phyloP scores from a whole-genome alignment of 2,113 vertebrate species.

The Gymnocephalus cernua region DNA sequence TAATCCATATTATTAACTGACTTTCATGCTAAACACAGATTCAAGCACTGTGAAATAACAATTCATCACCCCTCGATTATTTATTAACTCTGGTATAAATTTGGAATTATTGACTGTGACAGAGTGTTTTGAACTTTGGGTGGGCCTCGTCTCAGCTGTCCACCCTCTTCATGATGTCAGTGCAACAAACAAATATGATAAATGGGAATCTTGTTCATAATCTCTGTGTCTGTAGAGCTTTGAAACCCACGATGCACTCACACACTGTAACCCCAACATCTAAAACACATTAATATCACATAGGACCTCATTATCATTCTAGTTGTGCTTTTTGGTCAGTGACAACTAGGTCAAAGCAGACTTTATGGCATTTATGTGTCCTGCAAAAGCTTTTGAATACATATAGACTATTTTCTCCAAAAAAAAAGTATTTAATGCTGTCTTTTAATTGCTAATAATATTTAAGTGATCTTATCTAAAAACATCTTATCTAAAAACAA shows the following conservation, averaged over 20 bases:
- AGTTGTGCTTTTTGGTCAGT: background rate
- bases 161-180: conserved; percentile 6
- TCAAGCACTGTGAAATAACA: conserved; percentile 1
- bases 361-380: conserved; percentile 1
- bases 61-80: background rate
- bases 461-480: too few relatives aligned
- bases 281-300: background rate
- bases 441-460: background rate
- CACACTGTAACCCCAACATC: background rate
- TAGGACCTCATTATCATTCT: background rate
- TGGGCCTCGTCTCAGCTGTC: conserved; percentile 21
- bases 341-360: background rate
- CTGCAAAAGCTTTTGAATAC: background rate
- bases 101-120: conserved; percentile 29
- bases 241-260: background rate
- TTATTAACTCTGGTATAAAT: conserved; percentile 11
- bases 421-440: background rate
- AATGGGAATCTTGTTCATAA: background rate
- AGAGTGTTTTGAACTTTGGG: conserved; percentile 31
- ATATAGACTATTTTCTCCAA: background rate
- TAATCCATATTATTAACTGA: conserved; percentile 18
- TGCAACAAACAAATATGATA: conserved; percentile 6
- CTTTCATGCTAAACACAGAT: background rate
- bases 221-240: background rate
- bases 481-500: conserved; percentile 10